Conservation (phyloP, 2,888 invertebrate species). For the Asteroscopus sphinx region DNA sequence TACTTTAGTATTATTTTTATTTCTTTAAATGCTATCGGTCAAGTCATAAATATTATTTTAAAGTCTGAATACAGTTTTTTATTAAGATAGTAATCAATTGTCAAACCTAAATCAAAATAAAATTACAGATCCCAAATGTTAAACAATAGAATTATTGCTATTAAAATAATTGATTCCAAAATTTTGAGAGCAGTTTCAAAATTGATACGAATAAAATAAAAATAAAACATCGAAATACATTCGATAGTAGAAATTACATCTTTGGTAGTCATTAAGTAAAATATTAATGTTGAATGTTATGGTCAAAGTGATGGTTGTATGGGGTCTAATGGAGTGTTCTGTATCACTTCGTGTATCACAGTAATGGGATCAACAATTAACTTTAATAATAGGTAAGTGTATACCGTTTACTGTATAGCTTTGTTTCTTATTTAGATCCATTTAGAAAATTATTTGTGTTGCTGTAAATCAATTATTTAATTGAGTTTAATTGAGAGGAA, state of each 20-base stretch:
- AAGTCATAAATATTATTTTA: too few relatives aligned
- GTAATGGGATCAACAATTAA: slow-evolving; percentile 78
- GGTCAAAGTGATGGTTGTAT: slow-evolving; percentile 57
- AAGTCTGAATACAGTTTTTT: neutral
- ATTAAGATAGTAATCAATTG: neutral
- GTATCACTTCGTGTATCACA: slow-evolving; percentile 77
- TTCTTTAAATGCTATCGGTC: too few relatives aligned
- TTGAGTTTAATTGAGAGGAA: slow-evolving; percentile 62
- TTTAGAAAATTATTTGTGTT: slow-evolving; percentile 62
- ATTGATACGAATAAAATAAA: slow-evolving; percentile 44
- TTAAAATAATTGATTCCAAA: slow-evolving; percentile 44
- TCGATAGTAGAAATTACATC: slow-evolving; percentile 56
- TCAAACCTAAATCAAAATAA: slow-evolving; percentile 28
- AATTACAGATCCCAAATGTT: slow-evolving; percentile 23
- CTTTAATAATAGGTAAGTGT: slow-evolving; percentile 77
- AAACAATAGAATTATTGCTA: slow-evolving; percentile 29
- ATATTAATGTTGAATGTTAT: slow-evolving; percentile 71
- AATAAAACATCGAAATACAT: slow-evolving; percentile 20
- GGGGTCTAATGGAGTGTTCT: slow-evolving; percentile 69
- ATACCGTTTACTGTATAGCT: slow-evolving; percentile 58
- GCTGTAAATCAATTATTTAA: slow-evolving; percentile 65
- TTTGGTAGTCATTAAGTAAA: slow-evolving; percentile 71
- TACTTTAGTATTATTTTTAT: too few relatives aligned
- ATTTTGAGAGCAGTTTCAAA: slow-evolving; percentile 16
- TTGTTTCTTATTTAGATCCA: slow-evolving; percentile 60